phyloP scores from a whole-genome alignment of 2,113 vertebrate species.

The Ceuthmochares aereus region DNA sequence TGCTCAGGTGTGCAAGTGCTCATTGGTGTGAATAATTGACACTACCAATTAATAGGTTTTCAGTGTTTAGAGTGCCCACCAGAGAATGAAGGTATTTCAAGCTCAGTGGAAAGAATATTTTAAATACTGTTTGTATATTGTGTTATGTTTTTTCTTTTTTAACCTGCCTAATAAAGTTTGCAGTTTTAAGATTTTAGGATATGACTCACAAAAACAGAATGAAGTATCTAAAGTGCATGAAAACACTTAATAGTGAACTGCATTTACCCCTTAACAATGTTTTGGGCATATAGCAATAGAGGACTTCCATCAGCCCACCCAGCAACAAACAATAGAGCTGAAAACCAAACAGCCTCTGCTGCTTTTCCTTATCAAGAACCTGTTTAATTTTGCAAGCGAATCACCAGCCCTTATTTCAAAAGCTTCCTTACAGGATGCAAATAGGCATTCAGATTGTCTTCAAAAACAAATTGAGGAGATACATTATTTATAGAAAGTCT shows the following conservation, averaged over 20 bases:
- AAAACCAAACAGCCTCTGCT: neutral
- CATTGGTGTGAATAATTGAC: neutral
- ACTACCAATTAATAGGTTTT: neutral
- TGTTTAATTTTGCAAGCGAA: neutral
- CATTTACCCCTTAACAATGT: neutral
- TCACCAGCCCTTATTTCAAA: neutral
- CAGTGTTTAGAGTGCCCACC: rapidly evolving
- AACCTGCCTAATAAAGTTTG: neutral
- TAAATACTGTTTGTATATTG: neutral
- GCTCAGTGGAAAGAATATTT: neutral
- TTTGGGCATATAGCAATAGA: neutral
- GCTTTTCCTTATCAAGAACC: neutral
- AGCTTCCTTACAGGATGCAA: neutral
- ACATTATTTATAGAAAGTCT: neutral
- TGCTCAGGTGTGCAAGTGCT: neutral
- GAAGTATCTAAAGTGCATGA: neutral
- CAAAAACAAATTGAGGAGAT: neutral
- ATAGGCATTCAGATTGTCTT: neutral
- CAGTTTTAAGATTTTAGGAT: neutral
- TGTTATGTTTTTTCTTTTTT: neutral
- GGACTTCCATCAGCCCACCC: neutral
- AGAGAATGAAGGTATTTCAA: neutral
- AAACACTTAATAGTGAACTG: neutral
- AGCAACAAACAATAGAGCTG: neutral
- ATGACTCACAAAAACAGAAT: neutral